These are phyloP conservation scores for Volucella bombylans DNA, from an alignment of 2,888 invertebrate species.

Conservation along the genomic window DNA sequence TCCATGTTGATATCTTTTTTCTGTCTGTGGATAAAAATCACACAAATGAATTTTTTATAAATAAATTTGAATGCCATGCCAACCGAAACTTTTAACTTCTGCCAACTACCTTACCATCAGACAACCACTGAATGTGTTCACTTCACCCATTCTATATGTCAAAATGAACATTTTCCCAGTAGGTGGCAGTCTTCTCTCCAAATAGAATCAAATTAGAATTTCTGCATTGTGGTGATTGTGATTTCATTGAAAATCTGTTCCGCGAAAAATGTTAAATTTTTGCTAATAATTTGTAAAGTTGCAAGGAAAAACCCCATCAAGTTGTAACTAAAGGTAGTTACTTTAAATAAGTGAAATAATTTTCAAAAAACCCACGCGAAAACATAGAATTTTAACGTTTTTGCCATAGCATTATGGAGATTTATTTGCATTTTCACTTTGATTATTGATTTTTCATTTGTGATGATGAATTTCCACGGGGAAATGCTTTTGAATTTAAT, in stretches of 20 bases:
- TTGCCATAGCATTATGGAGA: slow-evolving; percentile 7
- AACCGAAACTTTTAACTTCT: slow-evolving; percentile 6
- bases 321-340: slow-evolving; percentile 53
- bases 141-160: slow-evolving; percentile 18
- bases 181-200: slow-evolving; percentile 31
- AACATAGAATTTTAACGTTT: background rate
- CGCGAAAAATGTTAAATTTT: slow-evolving; percentile 55
- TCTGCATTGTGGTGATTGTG: slow-evolving; percentile 54
- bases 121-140: slow-evolving; percentile 45
- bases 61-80: slow-evolving; percentile 60
- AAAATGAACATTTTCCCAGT: slow-evolving; percentile 20
- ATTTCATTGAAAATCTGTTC: slow-evolving; percentile 38
- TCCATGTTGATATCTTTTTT: background rate
- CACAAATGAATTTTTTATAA: slow-evolving; percentile 9
- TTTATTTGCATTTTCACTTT: slow-evolving; percentile 24
- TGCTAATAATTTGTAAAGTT: slow-evolving; percentile 28
- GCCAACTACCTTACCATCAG: slow-evolving; percentile 27
- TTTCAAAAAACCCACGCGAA: background rate
- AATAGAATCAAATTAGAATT: slow-evolving; percentile 54
- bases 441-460: slow-evolving; percentile 65
- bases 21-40: background rate
- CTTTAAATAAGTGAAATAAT: background rate
- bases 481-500: slow-evolving; percentile 18
- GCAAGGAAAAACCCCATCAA: slow-evolving; percentile 19
- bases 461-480: slow-evolving; percentile 44